A percentile compares a stretch with the other conserved stretches of the same genome.
These are phyloP conservation scores for Ectropis grisescens DNA, from an alignment of 1,140 invertebrate genomes.

Conservation along the genomic window DNA sequence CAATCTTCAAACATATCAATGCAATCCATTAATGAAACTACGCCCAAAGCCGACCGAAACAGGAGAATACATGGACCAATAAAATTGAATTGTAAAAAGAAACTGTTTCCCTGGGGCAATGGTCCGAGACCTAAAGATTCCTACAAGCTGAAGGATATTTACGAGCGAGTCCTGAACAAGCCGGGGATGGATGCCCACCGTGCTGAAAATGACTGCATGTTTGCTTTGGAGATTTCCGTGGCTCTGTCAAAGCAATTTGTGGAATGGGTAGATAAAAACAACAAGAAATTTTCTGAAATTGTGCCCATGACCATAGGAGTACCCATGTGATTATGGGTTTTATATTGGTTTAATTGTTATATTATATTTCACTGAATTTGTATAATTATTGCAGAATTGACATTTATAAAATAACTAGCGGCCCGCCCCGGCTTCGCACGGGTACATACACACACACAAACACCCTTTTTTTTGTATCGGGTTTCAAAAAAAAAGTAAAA, in stretches of 20 bases:
- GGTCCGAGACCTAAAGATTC: slow-evolving; percentile 22
- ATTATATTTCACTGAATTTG: too few relatives aligned
- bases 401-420: too few relatives aligned
- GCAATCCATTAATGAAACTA: slow-evolving; percentile 28
- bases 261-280: slow-evolving; percentile 28
- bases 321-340: too few relatives aligned
- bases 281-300: slow-evolving; percentile 22
- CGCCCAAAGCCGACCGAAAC: slow-evolving; percentile 16
- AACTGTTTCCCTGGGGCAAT: slow-evolving; percentile 15
- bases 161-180: slow-evolving; percentile 47
- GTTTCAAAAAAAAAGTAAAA: too few relatives aligned
- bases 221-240: slow-evolving; percentile 69
- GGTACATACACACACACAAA: too few relatives aligned
- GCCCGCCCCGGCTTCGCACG: too few relatives aligned
- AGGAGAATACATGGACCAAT: too few relatives aligned
- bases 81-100: too few relatives aligned
- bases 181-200: slow-evolving; percentile 57
- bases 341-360: background rate
- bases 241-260: slow-evolving; percentile 29
- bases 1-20: background rate
- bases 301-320: slow-evolving; percentile 33
- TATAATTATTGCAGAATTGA: too few relatives aligned
- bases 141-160: slow-evolving; percentile 71
- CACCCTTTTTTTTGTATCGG: too few relatives aligned
- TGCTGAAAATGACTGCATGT: slow-evolving; percentile 74